Evolutionary conservation across 2,797 vertebrate species (phyloP), one percentile per base, ranked within the genome.

Genomic region (Mormyrus proboscirostris): DNA sequence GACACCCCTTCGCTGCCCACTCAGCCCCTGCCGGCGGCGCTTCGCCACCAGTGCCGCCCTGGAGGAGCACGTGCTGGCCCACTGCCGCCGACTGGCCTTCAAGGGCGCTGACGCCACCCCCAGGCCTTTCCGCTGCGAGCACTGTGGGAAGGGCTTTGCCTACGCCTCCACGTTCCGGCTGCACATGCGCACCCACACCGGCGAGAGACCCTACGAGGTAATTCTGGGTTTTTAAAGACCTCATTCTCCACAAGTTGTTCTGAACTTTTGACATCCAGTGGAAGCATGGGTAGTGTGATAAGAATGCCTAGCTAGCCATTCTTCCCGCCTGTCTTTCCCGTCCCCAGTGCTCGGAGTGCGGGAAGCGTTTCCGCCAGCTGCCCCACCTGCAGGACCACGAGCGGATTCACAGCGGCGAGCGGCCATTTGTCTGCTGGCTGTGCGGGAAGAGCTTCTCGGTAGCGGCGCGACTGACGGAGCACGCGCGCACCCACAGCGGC

Each of bases 391-490:
- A 97, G 89, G 97, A 97, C 2, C 98, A 99, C 0, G 97, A 98
- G 93, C 96, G 96, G 0, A 95, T 97, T 85, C 97, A 98, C 41
- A 96, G 95, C 0, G 97, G 97, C 0, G 84, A 95, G 94, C 90
- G 96, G 9, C 98, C 97, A 0, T 98, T 98, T 89, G 96, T 95
- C 87, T 99, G 97, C 89, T 97, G 97, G 91, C 96, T 98, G 29
- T 99, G 98, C 0, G 97, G 97, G 9, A 97, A 98, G 92, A 97
- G 96, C 73, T 99, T 99, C 92, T 96, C 97, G 7, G 97, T 98
- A 10, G 97, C 97, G 0, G 97, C 96, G 25, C 96, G 97, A 1
- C 94, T 99, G 88, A 97, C 97, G 0, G 97, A 98, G 89, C 97
- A 98, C n/a, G 97, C 97, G 41, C 97, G 97, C 55, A 97, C 97